These are phyloP conservation scores for Eupithecia vulgata DNA, from an alignment of 2,888 invertebrate species.

Conservation along the genomic window DNA sequence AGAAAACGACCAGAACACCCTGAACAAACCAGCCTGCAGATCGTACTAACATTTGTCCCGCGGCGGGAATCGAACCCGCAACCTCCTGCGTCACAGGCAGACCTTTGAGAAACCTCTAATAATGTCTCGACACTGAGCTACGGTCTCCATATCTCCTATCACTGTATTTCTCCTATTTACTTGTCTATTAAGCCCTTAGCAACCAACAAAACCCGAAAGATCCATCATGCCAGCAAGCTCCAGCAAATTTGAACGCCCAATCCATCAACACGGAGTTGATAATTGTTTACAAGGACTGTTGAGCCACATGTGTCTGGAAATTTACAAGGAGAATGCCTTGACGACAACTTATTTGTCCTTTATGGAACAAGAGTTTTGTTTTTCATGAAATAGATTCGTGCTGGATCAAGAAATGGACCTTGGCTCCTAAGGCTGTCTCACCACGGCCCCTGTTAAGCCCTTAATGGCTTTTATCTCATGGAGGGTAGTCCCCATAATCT, in stretches of 20 bases:
- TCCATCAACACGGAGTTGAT: constrained; percentile 17
- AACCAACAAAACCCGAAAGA: neutral
- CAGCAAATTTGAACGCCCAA: constrained; percentile 5
- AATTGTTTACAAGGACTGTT: neutral
- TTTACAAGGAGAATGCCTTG: neutral
- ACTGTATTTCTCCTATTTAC: neutral
- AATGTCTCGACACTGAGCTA: neutral
- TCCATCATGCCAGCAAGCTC: constrained; percentile 5
- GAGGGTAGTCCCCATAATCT: no score
- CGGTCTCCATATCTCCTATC: neutral
- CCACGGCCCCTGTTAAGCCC: no score
- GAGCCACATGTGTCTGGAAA: constrained; percentile 1
- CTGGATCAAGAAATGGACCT: no score
- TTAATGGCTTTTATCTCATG: no score
- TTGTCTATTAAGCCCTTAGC: neutral
- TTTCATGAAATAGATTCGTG: neutral
- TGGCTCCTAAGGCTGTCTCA: no score
- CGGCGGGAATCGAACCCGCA: no score
- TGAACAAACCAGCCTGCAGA: no score
- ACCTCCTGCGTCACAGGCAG: no score
- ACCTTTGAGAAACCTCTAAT: no score
- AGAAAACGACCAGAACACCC: no score
- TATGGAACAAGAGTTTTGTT: neutral
- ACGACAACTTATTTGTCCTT: neutral
- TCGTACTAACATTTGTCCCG: no score